Percentiles rank a stretch among this genome's conserved stretches.
These are phyloP conservation scores for Hydrocynus forskahlii DNA, from an alignment of 2,797 vertebrate species.

Conservation along the genomic window DNA sequence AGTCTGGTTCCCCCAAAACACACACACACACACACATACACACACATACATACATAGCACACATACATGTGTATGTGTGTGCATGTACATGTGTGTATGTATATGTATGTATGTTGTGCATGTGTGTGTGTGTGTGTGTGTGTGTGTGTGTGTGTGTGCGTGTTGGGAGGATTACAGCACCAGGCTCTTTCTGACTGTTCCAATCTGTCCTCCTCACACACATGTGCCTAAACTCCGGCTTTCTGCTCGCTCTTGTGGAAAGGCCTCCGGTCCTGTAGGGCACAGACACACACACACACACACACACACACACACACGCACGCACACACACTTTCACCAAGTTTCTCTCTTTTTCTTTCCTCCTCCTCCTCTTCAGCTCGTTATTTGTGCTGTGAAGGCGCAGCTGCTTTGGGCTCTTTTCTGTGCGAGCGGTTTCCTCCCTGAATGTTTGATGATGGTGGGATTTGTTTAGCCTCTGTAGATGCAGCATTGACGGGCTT, in stretches of 20 bases:
- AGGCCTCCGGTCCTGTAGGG: slow-evolving; percentile 71
- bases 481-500: slow-evolving; percentile 43
- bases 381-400: slow-evolving; percentile 41
- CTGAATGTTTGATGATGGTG: slow-evolving; percentile 57
- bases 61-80: too few relatives aligned
- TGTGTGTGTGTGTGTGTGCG: slow-evolving; percentile 33
- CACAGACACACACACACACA: slow-evolving; percentile 55
- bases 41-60: too few relatives aligned
- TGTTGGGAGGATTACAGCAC: slow-evolving; percentile 47
- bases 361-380: slow-evolving; percentile 10
- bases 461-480: slow-evolving; percentile 54
- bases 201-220: slow-evolving; percentile 68
- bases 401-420: slow-evolving; percentile 54
- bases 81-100: slow-evolving; percentile 57
- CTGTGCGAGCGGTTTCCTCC: slow-evolving; percentile 35
- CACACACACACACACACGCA: not conserved
- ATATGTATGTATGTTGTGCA: too few relatives aligned
- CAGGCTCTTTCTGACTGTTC: slow-evolving; percentile 66
- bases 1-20: too few relatives aligned
- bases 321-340: slow-evolving; percentile 50
- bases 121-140: slow-evolving; percentile 45
- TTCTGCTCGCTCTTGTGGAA: slow-evolving; percentile 71
- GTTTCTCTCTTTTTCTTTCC: slow-evolving; percentile 56
- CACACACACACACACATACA: too few relatives aligned
- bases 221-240: slow-evolving; percentile 72